A percentile compares a stretch with the other conserved stretches of the same genome.
Evolutionary conservation across 2,797 vertebrate species (phyloP).

Genomic region (Alosa sapidissima): DNA sequence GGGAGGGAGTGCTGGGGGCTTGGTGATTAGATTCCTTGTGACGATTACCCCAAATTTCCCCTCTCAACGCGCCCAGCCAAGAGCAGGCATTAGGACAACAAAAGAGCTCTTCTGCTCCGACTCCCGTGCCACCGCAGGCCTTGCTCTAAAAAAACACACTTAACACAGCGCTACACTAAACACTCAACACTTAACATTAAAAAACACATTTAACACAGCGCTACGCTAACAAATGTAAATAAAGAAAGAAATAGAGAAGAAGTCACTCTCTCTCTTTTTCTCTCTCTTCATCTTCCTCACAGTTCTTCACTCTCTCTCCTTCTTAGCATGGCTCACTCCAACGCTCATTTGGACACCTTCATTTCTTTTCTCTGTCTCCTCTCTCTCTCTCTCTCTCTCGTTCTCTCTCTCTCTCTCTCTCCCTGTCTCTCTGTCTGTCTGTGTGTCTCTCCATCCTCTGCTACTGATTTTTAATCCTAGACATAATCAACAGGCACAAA

Average conservation of each 20-base stretch:
- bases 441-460: slow-evolving; percentile 25
- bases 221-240: slow-evolving; percentile 19
- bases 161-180: background rate
- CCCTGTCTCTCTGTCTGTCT: background rate
- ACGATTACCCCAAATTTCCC: slow-evolving; percentile 61
- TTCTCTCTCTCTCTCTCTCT: background rate
- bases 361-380: background rate
- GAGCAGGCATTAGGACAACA: slow-evolving; percentile 50
- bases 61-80: slow-evolving; percentile 46
- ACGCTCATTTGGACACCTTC: background rate
- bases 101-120: slow-evolving; percentile 46
- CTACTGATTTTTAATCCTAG: slow-evolving; percentile 70
- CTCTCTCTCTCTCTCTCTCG: background rate
- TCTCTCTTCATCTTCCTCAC: background rate
- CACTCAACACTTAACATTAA: background rate
- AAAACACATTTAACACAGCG: too few relatives aligned
- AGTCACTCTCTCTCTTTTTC: slow-evolving; percentile 26
- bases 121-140: slow-evolving; percentile 24
- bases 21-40: slow-evolving; percentile 65
- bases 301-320: slow-evolving; percentile 16
- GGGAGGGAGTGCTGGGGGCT: slow-evolving; percentile 51
- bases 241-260: slow-evolving; percentile 30
- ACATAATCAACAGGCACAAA: slow-evolving; percentile 70
- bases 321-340: background rate
- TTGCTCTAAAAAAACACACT: slow-evolving; percentile 11